Percentiles rank a stretch among this genome's conserved stretches.
These are phyloP conservation scores for Neodon shergylaensis DNA, from an alignment of 2,113 vertebrate species.

Conservation along the genomic window DNA sequence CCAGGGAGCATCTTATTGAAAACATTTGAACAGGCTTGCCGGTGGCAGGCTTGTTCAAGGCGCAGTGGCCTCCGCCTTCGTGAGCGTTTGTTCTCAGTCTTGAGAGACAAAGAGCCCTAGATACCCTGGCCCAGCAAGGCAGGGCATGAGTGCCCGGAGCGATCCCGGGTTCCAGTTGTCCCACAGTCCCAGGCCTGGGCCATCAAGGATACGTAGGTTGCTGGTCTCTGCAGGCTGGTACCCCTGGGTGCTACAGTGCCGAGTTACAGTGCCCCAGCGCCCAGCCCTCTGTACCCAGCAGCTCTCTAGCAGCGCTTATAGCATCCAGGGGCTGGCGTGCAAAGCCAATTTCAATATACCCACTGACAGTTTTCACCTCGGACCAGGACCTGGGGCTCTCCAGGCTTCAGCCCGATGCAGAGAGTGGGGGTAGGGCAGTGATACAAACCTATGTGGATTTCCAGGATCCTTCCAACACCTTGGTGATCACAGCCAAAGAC, in stretches of 20 bases:
- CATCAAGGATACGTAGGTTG: constrained; percentile 42
- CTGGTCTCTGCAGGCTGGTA: constrained; percentile 7
- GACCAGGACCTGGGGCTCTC: neutral
- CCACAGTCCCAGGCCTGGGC: neutral
- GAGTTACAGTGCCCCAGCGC: constrained; percentile 30
- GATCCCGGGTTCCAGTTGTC: neutral
- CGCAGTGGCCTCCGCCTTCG: constrained; percentile 42
- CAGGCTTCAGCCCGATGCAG: neutral
- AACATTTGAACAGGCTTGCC: constrained; percentile 60
- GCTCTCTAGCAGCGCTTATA: constrained; percentile 16
- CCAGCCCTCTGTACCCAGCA: neutral
- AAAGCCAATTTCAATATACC: constrained; percentile 47
- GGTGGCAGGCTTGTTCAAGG: constrained; percentile 3
- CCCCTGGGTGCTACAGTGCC: constrained; percentile 19
- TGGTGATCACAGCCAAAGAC: constrained; percentile 14
- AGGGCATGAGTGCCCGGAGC: neutral
- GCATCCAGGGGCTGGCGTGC: constrained; percentile 12
- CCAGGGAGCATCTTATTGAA: constrained; percentile 66
- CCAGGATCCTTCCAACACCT: constrained; percentile 42
- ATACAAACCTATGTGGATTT: constrained; percentile 56
- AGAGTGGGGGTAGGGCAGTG: neutral
- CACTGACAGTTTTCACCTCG: constrained; percentile 28
- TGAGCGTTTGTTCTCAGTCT: constrained; percentile 22
- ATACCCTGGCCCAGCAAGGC: neutral
- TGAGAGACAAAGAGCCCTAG: constrained; percentile 74